Conservation (phyloP, 2,797 vertebrate species). For the Sitta carolinensis region DNA sequence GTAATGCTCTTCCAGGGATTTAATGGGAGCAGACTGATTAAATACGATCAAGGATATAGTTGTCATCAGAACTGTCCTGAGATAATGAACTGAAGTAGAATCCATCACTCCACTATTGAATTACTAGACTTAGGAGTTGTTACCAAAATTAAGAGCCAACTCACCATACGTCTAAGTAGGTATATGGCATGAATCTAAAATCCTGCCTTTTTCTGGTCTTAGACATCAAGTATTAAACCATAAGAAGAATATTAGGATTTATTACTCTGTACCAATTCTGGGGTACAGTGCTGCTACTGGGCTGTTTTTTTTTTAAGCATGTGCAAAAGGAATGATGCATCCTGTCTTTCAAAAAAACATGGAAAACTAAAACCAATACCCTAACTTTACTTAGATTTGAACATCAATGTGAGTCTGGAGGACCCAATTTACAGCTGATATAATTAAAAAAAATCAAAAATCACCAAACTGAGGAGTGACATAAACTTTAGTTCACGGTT, state of each 20-base stretch:
- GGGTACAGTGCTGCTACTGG: background rate
- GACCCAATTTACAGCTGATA: background rate
- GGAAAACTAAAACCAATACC: background rate
- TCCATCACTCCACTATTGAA: background rate
- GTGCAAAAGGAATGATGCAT: background rate
- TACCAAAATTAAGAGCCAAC: background rate
- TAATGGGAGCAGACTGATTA: background rate
- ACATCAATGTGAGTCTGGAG: background rate
- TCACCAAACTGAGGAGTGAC: background rate
- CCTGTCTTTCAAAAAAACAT: background rate
- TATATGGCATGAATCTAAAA: background rate
- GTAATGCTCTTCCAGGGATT: background rate
- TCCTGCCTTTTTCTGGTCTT: background rate
- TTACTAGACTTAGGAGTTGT: background rate
- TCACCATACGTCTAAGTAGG: accelerated
- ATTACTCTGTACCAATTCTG: background rate
- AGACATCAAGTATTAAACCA: background rate
- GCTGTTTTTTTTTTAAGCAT: background rate
- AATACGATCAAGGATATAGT: background rate
- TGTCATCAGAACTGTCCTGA: background rate
- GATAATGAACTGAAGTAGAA: background rate
- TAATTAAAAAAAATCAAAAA: background rate
- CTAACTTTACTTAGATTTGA: background rate
- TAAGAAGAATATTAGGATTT: background rate
- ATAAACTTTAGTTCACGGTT: background rate